Evolutionary conservation across 2,113 vertebrate genomes (phyloP), one percentile per base, ranked within the genome.

Genomic region (Neotragus moschatus): DNA sequence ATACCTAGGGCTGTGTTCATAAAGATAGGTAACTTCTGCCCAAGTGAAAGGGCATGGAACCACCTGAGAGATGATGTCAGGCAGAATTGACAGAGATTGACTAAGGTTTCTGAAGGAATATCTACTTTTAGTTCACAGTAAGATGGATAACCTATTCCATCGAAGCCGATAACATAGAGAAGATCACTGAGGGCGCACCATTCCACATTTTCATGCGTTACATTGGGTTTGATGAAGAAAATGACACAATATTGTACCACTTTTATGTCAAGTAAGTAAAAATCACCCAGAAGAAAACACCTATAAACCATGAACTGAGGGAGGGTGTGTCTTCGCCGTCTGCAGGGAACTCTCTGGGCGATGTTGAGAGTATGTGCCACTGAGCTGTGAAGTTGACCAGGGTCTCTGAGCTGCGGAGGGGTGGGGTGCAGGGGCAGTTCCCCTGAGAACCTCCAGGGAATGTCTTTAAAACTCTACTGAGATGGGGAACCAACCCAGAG

Each of bases 241-340:
- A n/a, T 17, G 2, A 3, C 15, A 63, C 61, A 0, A 0, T 17
- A 63, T 7, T 2, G 0, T n/a, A 4, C 33, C 15, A n/a, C 3
- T n/a, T 63, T 63, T 63, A 63, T n/a, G 1, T 63, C 33, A 63
- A 63, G 61, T 63, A 63, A 63, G 61, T 63, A 63, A 33, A 9
- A 63, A 9, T 17, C 61, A n/a, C 33, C 33, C 61, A n/a, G 6
- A 63, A 63, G 33, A 7, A n/a, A 63, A 63, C 33, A n/a, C 1
- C 30, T 63, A 7, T 19, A n/a, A 4, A n/a, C 30, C 15, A 2
- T 0, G 4, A 33, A 1, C 33, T 17, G 7, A n/a, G 61, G 7
- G 30, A 63, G 61, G 7, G 15, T 63, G 30, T 63, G 30, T n/a
- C 61, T n/a, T n/a, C 30, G 30, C 16, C 2, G 3, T 63, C 33